Base-by-base conservation (phyloP, 2,113 vertebrate genomes). In the Oreocharis arfaki region DNA sequence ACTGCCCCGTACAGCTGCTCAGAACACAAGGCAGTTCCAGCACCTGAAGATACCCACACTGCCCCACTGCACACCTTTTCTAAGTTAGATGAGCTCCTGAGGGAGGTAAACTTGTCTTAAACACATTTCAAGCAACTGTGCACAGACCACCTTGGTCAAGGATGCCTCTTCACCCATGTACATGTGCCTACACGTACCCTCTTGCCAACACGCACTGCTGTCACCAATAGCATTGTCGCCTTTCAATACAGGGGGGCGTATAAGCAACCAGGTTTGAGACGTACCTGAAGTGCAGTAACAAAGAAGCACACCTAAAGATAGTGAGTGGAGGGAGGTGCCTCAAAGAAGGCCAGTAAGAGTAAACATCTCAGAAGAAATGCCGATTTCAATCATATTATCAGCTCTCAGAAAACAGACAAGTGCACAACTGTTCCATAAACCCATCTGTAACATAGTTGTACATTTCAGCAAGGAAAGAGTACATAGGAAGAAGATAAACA, bases 131-230 rank as follows among this genome's bases (percentile, higher is more conserved):
- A 84, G 65, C 35, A 82, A 82, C 57, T 33, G 4, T 11, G 20
- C 7, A 8, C 12, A 63, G 75, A 37, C 5, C 2, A 4, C 67
- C 44, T 56, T 4, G 10, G 27, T 52, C 60, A 76, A 83, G 30
- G 41, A 75, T 26, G 7, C 7, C 28, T 60, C n/a, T 61, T 85
- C 68, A 52, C 26, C 50, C 28, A 10, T 6, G 13, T 8, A 57
- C 0, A 0, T 13, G n/a, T 1, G 0, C 37, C 46, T 50, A n/a
- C 44, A 11, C 0, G 2, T 3, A 50, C 37, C 19, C 11, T 33
- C 75, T 33, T 74, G 28, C 21, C 90, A 69, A 67, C 13, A 41
- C 4, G 6, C 28, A 24, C 37, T 53, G n/a, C 9, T 55, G 61
- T n/a, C 57, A 84, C 20, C 61, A 56, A 3, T 1, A 37, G n/a